Percentiles rank a stretch among this genome's conserved stretches.
These are phyloP conservation scores for Rallus crepitans DNA, from an alignment of 2,797 vertebrate genomes.

Conservation along the genomic window DNA sequence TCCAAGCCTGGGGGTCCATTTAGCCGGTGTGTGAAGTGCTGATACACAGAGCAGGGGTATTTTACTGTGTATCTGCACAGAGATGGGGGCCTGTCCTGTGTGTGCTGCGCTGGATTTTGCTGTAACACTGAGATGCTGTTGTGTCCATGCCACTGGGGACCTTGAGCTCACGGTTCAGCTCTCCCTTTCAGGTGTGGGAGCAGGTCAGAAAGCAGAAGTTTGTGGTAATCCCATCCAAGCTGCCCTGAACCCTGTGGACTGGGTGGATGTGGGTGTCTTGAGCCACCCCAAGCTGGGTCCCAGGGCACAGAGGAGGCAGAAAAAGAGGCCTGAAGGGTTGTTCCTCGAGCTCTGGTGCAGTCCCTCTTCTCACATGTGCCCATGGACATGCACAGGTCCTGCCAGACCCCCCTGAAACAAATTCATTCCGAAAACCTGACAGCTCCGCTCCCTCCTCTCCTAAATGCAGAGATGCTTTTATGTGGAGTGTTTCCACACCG, in stretches of 20 bases:
- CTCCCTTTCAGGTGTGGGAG: background rate
- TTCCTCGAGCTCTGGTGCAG: accelerated
- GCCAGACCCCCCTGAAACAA: accelerated
- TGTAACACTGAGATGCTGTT: background rate
- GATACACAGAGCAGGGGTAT: too few species aligned
- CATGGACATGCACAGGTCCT: accelerated
- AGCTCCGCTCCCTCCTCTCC: background rate
- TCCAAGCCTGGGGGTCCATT: too few species aligned
- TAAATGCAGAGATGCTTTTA: background rate
- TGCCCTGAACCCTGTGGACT: too few species aligned
- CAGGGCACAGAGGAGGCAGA: background rate
- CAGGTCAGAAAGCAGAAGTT: background rate
- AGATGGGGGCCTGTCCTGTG: too few species aligned
- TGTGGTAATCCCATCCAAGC: background rate
- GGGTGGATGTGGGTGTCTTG: background rate
- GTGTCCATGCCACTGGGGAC: accelerated
- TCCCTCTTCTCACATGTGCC: background rate
- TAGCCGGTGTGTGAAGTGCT: too few species aligned
- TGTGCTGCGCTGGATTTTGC: too few species aligned
- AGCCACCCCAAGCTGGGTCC: accelerated
- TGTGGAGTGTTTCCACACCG: accelerated
- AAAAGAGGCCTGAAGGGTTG: background rate
- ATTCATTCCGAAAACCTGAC: background rate
- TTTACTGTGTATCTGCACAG: too few species aligned
- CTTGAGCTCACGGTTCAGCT: accelerated